Conservation (phyloP, 2,113 vertebrate species). For the Lepus europaeus region DNA sequence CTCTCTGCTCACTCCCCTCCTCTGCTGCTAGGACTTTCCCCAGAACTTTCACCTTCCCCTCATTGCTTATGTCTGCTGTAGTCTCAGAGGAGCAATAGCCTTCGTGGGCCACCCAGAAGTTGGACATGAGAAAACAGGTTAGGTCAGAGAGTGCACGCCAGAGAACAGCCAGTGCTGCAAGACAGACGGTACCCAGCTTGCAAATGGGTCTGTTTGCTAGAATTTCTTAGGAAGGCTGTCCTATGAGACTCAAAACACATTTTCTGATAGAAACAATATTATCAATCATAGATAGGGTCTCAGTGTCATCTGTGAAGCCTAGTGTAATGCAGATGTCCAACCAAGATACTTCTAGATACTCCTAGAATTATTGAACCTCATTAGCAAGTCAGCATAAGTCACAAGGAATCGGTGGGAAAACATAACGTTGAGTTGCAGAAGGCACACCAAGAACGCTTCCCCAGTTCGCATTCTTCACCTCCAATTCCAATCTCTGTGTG, state of each 20-base stretch:
- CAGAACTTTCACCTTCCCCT: slow-evolving; percentile 72
- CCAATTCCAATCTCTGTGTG: background rate
- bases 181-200: slow-evolving; percentile 44
- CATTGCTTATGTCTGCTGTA: slow-evolving; percentile 49
- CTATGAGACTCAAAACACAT: slow-evolving; percentile 24
- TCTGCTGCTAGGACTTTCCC: slow-evolving; percentile 27
- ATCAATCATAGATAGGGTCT: slow-evolving; percentile 50
- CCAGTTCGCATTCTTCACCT: background rate
- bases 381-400: slow-evolving; percentile 26
- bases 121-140: slow-evolving; percentile 77
- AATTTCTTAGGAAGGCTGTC: slow-evolving; percentile 58
- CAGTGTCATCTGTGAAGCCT: background rate
- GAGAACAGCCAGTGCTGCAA: slow-evolving; percentile 71
- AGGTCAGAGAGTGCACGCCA: slow-evolving; percentile 8
- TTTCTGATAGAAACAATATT: slow-evolving; percentile 51
- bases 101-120: slow-evolving; percentile 76
- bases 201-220: slow-evolving; percentile 71
- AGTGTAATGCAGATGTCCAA: slow-evolving; percentile 34
- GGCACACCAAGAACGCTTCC: background rate
- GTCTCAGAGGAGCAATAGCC: slow-evolving; percentile 62
- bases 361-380: background rate
- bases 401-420: slow-evolving; percentile 42
- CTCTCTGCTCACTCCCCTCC: background rate
- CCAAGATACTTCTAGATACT: slow-evolving; percentile 21
- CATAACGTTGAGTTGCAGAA: background rate